Percentiles rank a stretch among this genome's conserved stretches.
These are phyloP conservation scores for Eledona agricola DNA, from an alignment of 2,888 invertebrate genomes.

Conservation along the genomic window DNA sequence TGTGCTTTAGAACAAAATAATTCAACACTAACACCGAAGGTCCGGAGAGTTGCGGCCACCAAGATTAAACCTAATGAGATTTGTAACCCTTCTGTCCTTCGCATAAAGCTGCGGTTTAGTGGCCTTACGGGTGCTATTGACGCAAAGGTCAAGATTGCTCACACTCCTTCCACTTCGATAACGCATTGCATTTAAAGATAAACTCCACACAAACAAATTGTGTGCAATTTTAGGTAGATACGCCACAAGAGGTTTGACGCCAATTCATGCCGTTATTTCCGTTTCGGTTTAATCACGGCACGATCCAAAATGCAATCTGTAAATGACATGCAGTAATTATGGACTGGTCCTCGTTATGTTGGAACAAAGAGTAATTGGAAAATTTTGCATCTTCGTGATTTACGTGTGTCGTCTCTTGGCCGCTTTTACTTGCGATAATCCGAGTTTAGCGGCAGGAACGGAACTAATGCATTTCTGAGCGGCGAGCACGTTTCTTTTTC, in stretches of 20 bases:
- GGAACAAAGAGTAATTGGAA: too few relatives aligned
- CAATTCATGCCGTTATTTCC: too few relatives aligned
- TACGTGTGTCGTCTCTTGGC: too few relatives aligned
- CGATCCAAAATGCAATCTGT: too few relatives aligned
- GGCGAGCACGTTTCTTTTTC: constrained; percentile 31
- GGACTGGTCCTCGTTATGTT: too few relatives aligned
- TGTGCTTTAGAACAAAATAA: constrained; percentile 3
- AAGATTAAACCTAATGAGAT: constrained; percentile 40
- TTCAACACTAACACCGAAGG: constrained; percentile 11
- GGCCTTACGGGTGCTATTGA: constrained; percentile 24
- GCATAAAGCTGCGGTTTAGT: constrained; percentile 35
- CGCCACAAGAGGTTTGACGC: too few relatives aligned
- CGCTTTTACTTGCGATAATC: constrained; percentile 13
- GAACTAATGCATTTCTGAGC: constrained; percentile 22
- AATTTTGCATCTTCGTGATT: too few relatives aligned
- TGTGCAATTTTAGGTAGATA: too few relatives aligned
- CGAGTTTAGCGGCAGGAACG: constrained; percentile 14
- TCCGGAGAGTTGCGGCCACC: constrained; percentile 18
- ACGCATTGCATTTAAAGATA: constrained; percentile 11
- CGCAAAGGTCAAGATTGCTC: constrained; percentile 26
- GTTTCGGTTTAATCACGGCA: too few relatives aligned
- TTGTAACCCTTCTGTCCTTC: constrained; percentile 33
- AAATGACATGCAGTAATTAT: too few relatives aligned
- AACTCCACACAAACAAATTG: too few relatives aligned
- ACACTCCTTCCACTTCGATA: constrained; percentile 16